Percentiles rank a stretch among this genome's conserved stretches.
phyloP scores from a whole-genome alignment of 2,888 invertebrate species.

The Catonia carolina region DNA sequence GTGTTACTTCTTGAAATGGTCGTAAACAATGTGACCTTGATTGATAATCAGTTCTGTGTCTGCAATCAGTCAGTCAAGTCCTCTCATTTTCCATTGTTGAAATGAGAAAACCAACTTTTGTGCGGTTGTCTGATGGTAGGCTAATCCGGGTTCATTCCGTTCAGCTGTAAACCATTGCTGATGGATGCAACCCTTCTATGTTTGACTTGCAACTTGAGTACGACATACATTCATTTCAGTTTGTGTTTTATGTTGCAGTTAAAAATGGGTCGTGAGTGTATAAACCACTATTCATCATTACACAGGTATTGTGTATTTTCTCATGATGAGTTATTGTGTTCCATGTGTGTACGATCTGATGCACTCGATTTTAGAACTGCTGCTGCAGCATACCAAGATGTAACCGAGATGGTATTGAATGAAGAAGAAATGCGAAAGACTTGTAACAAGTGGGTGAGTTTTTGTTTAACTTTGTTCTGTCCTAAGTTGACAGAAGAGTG shows the following conservation, averaged over 20 bases:
- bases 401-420: slow-evolving; percentile 80
- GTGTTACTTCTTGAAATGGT: slow-evolving; percentile 28
- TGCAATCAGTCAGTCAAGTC: background rate
- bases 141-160: too few species aligned
- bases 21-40: background rate
- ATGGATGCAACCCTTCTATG: too few species aligned
- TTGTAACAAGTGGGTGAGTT: slow-evolving; percentile 51
- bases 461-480: slow-evolving; percentile 20
- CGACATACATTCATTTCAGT: background rate
- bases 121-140: too few species aligned
- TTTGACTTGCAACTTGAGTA: too few species aligned
- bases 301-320: slow-evolving; percentile 96
- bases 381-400: slow-evolving; percentile 83
- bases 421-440: slow-evolving; percentile 70
- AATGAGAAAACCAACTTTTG: too few species aligned
- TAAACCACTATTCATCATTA: slow-evolving; percentile 86
- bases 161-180: too few species aligned
- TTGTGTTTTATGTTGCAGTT: slow-evolving; percentile 50
- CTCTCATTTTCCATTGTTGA: too few species aligned
- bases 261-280: slow-evolving; percentile 87
- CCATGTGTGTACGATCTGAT: slow-evolving; percentile 87
- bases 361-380: slow-evolving; percentile 81
- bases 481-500: too few species aligned
- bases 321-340: slow-evolving; percentile 96
- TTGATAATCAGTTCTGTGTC: background rate